Evolutionary conservation across 2,113 vertebrate genomes (phyloP), one percentile per base, ranked within the genome.

Genomic region (Prolemur simus): DNA sequence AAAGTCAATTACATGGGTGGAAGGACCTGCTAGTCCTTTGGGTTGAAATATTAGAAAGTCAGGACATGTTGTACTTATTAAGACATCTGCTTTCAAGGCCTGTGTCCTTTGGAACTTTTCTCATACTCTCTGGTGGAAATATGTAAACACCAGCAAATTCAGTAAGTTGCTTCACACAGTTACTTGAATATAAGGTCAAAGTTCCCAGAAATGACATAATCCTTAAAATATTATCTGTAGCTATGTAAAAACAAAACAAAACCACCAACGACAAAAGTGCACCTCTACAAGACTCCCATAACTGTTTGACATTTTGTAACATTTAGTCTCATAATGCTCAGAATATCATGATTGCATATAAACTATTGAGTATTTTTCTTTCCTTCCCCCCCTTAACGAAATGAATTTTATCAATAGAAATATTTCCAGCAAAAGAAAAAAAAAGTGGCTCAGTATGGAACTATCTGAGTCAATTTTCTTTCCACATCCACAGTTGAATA

Each of bases 401-500:
- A 91, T 80, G 5, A 78, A 88, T 34, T 91, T 93, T 83, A 93
- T 69, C 42, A 82, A 88, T 9, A 89, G 29, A 86, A 82, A 89
- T 83, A 29, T 85, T 93, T 90, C 32, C 23, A 63, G 14, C 42
- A 7, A 8, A 10, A 0, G 12, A 2, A 27, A 56, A 52, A 37
- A 54, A 34, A 60, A 27, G n/a, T 69, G 17, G 56, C 9, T 97
- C 27, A 63, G 29, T 80, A 58, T 8, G 49, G 34, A 94, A 87
- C 58, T 76, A 87, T 81, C 45, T 91, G 92, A 97, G 96, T 92
- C 76, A 96, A 83, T 95, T 95, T 74, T 97, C 77, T 88, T 60
- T n/a, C 34, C 23, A n/a, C 3, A 83, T 49, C 12, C 60, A 69
- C 18, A 91, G 49, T 3, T 73, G 69, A 87, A 87, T 25, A 63